phyloP scores from a whole-genome alignment of 2,888 invertebrate genomes.

The Apodemia zela region DNA sequence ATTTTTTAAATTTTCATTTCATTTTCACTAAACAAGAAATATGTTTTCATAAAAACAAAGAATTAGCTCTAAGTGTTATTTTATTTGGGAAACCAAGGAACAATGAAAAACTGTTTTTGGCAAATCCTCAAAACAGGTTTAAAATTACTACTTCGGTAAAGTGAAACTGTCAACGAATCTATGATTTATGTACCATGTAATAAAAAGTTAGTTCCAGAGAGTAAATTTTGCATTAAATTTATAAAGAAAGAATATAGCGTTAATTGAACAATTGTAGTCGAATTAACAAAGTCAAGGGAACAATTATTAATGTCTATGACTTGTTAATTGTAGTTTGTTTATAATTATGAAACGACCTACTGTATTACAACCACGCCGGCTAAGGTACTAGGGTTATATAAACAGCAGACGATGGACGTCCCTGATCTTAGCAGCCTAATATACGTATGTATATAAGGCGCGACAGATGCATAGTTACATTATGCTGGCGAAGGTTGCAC shows the following conservation, averaged over 20 bases:
- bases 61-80: conserved; percentile 13
- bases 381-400: conserved; percentile 56
- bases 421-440: conserved; percentile 58
- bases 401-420: conserved; percentile 40
- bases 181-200: conserved; percentile 23
- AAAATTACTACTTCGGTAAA: conserved; percentile 25
- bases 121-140: conserved; percentile 27
- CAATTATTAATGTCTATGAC: neutral
- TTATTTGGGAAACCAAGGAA: conserved; percentile 18
- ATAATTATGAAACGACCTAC: neutral
- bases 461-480: conserved; percentile 48
- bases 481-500: conserved; percentile 64
- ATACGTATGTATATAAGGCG: conserved; percentile 43
- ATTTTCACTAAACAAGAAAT: conserved; percentile 16
- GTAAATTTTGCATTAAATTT: conserved; percentile 15
- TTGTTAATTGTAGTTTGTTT: too few relatives aligned
- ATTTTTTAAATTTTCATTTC: conserved; percentile 21
- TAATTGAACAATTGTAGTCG: conserved; percentile 11
- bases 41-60: conserved; percentile 6
- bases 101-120: conserved; percentile 25
- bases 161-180: conserved; percentile 27
- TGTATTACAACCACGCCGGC: conserved; percentile 20
- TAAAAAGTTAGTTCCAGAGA: conserved; percentile 14
- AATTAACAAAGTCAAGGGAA: conserved; percentile 4
- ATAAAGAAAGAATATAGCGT: neutral